Percentiles rank a stretch among this genome's conserved stretches.
These are phyloP conservation scores for Lates japonicus DNA, from an alignment of 2,797 vertebrate species.

Conservation along the genomic window DNA sequence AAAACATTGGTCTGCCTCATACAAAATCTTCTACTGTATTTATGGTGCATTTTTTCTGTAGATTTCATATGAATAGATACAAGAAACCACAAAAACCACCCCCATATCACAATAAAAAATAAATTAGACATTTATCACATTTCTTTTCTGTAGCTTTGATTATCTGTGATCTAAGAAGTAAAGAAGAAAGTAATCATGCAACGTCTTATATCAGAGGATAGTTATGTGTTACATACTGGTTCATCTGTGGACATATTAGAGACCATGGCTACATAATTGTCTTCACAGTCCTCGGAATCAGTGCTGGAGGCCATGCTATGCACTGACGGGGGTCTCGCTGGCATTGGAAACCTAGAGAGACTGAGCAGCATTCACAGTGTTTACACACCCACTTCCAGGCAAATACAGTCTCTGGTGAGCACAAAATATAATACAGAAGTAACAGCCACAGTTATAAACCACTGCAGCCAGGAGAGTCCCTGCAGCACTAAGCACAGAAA, in stretches of 20 bases:
- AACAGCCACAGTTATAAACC: constrained; percentile 56
- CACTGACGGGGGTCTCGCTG: constrained; percentile 95
- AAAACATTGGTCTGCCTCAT: constrained; percentile 14
- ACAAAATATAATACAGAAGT: constrained; percentile 65
- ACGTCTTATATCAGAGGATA: constrained; percentile 65
- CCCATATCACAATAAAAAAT: constrained; percentile 1
- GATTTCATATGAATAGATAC: constrained; percentile 18
- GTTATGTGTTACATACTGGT: constrained; percentile 92
- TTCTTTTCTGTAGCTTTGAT: constrained; percentile 27
- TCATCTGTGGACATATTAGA: constrained; percentile 96
- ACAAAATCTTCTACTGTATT: constrained; percentile 11
- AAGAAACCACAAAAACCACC: constrained; percentile 1
- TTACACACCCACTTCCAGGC: constrained; percentile 78
- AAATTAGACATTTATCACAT: constrained; percentile 13
- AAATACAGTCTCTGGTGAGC: constrained; percentile 63
- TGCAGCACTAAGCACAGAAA: constrained; percentile 63
- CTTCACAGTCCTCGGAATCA: constrained; percentile 98
- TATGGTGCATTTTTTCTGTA: background rate
- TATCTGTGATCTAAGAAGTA: constrained; percentile 34
- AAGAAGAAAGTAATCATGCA: constrained; percentile 49
- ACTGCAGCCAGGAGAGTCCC: constrained; percentile 53
- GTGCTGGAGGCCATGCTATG: constrained; percentile 99
- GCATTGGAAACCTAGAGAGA: constrained; percentile 95
- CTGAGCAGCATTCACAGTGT: constrained; percentile 91
- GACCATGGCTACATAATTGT: constrained; percentile 98